phyloP scores from a whole-genome alignment of 2,888 invertebrate genomes.

The Galeruca laticollis region DNA sequence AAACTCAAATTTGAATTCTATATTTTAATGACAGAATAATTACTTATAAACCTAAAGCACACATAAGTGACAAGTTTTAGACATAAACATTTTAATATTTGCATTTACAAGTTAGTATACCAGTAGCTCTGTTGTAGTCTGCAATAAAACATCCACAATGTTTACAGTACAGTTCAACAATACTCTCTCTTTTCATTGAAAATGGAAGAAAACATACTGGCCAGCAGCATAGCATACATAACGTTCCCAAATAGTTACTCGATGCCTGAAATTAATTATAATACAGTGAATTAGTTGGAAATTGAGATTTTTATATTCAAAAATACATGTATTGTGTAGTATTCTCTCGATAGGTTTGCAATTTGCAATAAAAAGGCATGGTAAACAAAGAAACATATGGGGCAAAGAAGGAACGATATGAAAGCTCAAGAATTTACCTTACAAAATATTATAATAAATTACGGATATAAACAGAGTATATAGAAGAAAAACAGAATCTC shows the following conservation, averaged over 20 bases:
- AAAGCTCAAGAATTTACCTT: no score
- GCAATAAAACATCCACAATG: constrained; percentile 15
- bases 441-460: no score
- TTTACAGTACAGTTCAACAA: constrained; percentile 17
- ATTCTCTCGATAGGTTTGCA: no score
- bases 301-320: background rate
- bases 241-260: background rate
- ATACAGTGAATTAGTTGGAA: no score
- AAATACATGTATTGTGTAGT: no score
- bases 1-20: background rate
- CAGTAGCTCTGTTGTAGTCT: constrained; percentile 9
- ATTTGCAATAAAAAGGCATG: no score
- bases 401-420: no score
- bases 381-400: no score
- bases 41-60: background rate
- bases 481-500: no score
- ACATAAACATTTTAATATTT: constrained; percentile 3
- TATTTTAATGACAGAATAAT: background rate
- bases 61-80: background rate
- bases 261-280: constrained; percentile 13
- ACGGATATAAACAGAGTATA: no score
- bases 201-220: constrained; percentile 30
- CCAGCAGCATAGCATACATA: constrained; percentile 21
- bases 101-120: background rate
- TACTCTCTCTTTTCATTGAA: background rate